Evolutionary conservation across 2,113 vertebrate species (phyloP), one percentile per base, ranked within the genome.

Genomic region (Sitta europaea): DNA sequence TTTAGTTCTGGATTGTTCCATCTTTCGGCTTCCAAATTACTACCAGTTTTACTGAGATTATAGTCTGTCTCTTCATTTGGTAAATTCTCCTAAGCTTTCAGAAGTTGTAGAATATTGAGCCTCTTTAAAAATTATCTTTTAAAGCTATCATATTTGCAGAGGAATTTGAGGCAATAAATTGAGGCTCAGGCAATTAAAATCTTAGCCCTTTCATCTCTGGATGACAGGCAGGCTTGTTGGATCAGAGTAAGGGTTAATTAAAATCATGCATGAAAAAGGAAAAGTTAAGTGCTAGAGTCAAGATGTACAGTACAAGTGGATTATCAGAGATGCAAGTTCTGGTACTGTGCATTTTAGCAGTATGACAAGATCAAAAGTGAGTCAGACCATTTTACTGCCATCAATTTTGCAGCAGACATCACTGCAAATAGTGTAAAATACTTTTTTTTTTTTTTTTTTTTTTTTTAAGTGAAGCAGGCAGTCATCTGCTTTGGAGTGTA

Each of bases 281-380:
- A 40, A 66, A 31, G 11, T 36, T 68, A 85, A 88, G 55, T 90
- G 71, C 43, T 83, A 3, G 21, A 86, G 67, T 86, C 68, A 45
- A 90, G 72, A 70, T 65, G 75, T 83, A 42, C 48, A 77, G 68
- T 57, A 53, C 72, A 88, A 83, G 75, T 55, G 57, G 63, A 58
- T 93, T 83, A 88, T 71, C 85, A 90, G 81, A 86, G 75, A 42
- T 81, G 35, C 36, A 83, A 73, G 75, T 74, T 78, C 72, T 75
- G 25, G 40, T 42, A n/a, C 55, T 57, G 55, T 63, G 63, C 43
- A 71, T 95, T 86, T 88, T 81, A 83, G 61, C 51, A 71, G 36
- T 31, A 40, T n/a, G 72, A 77, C 71, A 67, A 86, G 78, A 95
- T 77, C 67, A 93, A 66, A 92, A 93, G 88, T 67, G 90, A 94